Evolutionary conservation across 1,140 invertebrate genomes (phyloP).

Genomic region (Cardiocondyla obscurior): DNA sequence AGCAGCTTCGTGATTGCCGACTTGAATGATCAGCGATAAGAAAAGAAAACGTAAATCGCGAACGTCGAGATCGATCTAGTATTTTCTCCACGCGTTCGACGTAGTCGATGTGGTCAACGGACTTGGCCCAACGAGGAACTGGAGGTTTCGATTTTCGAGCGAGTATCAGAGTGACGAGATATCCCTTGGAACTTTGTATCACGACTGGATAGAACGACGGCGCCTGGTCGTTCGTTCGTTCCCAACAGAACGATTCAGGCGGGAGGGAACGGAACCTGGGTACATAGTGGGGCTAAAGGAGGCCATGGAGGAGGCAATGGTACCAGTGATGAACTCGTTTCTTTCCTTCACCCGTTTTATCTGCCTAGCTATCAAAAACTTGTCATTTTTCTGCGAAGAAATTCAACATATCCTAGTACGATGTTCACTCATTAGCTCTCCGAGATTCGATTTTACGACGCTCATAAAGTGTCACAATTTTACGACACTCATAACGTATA

Average conservation of each 20-base stretch:
- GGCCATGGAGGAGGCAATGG: constrained; percentile 59
- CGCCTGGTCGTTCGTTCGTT: constrained; percentile 65
- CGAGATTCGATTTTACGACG: background rate
- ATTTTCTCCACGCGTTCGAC: background rate
- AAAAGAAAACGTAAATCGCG: constrained; percentile 10
- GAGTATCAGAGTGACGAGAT: constrained; percentile 27
- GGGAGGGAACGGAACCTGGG: constrained; percentile 18
- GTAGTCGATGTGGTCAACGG: background rate
- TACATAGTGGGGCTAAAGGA: constrained; percentile 55
- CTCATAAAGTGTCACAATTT: background rate
- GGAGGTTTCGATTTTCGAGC: background rate
- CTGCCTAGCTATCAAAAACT: background rate
- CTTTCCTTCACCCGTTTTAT: background rate
- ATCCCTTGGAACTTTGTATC: constrained; percentile 72
- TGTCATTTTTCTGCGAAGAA: background rate
- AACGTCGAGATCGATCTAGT: constrained; percentile 5
- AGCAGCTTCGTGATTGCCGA: constrained; percentile 58
- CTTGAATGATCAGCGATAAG: constrained; percentile 1
- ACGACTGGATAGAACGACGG: constrained; percentile 64
- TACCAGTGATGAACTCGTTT: constrained; percentile 49
- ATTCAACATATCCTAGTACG: background rate
- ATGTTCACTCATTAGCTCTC: background rate
- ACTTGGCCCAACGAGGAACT: background rate
- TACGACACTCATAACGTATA: background rate
- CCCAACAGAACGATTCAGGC: constrained; percentile 31